These are phyloP conservation scores for Drosophila kuntzei DNA, from an alignment of 2,888 invertebrate species.

Conservation along the genomic window DNA sequence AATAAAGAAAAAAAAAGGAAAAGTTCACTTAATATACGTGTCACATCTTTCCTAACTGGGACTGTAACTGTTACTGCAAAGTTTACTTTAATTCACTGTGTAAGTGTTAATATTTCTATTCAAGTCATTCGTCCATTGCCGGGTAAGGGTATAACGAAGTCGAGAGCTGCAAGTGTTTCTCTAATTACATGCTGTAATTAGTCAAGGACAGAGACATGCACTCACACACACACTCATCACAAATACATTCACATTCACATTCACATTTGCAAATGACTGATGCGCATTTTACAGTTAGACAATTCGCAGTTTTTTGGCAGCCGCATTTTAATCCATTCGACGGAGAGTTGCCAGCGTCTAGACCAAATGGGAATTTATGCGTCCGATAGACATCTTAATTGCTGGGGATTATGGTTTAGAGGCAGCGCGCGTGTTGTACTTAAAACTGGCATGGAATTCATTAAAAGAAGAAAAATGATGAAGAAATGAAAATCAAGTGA, in stretches of 20 bases:
- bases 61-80: not conserved
- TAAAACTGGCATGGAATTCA: conserved; percentile 36
- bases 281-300: conserved; percentile 47
- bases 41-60: no score
- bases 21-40: no score
- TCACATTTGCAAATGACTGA: conserved; percentile 20
- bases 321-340: conserved; percentile 34
- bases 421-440: conserved; percentile 28
- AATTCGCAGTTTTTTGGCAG: conserved; percentile 8
- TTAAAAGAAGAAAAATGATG: conserved; percentile 15
- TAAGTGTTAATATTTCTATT: not conserved
- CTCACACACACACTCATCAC: conserved; percentile 1
- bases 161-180: not conserved
- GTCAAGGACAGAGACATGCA: conserved; percentile 36
- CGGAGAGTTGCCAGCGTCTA: conserved; percentile 53
- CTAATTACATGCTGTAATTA: conserved; percentile 50
- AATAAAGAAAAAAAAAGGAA: no score
- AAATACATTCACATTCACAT: not conserved
- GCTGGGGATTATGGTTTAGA: conserved; percentile 66
- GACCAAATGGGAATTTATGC: conserved; percentile 61
- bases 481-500: conserved; percentile 16
- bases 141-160: conserved; percentile 13
- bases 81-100: not conserved
- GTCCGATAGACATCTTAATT: conserved; percentile 76
- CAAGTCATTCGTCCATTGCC: not conserved